Conservation (phyloP, 2,888 invertebrate genomes). For the Ectropis crepuscularia region DNA sequence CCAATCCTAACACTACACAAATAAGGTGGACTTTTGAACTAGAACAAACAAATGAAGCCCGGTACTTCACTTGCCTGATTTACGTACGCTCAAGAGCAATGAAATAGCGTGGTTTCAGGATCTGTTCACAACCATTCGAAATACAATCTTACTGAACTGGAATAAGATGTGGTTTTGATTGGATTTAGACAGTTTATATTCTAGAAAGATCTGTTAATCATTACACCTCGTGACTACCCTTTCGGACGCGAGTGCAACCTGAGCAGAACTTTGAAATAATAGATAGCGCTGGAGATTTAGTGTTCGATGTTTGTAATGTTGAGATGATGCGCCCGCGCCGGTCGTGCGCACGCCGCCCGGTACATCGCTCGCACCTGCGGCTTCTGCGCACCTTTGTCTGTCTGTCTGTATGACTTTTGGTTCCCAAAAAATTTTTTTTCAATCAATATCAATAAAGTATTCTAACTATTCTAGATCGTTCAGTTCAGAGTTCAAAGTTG, state of each 20-base stretch:
- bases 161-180: neutral
- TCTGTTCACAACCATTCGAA: constrained; percentile 29
- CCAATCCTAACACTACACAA: constrained; percentile 5
- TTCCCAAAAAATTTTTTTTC: neutral
- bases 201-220: constrained; percentile 43
- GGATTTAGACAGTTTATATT: constrained; percentile 14
- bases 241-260: constrained; percentile 41
- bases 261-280: constrained; percentile 34
- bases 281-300: constrained; percentile 38
- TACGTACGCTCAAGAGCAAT: constrained; percentile 47
- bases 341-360: constrained; percentile 8
- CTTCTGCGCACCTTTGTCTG: neutral
- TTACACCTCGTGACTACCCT: constrained; percentile 47
- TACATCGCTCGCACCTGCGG: neutral
- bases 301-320: constrained; percentile 21
- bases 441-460: no score
- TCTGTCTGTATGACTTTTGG: neutral
- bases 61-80: constrained; percentile 55
- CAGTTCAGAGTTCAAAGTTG: no score
- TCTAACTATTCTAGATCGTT: no score
- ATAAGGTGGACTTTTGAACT: constrained; percentile 26
- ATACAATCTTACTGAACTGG: neutral
- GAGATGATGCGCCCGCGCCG: constrained; percentile 23
- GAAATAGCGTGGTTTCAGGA: constrained; percentile 50
- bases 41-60: constrained; percentile 25